phyloP scores from a whole-genome alignment of 1,140 invertebrate genomes.

The Trachelipus rathkii region DNA sequence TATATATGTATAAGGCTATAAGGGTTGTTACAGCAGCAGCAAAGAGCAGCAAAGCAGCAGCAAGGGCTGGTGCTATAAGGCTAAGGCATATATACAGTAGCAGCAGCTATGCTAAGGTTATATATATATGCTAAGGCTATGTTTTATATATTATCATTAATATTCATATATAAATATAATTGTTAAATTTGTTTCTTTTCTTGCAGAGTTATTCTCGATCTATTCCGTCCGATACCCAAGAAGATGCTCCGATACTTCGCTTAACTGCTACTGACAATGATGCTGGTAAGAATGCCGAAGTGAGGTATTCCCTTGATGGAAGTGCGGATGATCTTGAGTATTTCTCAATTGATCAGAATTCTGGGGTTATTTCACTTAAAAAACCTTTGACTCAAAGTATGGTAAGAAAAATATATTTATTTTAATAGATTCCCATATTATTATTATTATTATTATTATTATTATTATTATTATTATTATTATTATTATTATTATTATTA shows the following conservation, averaged over 20 bases:
- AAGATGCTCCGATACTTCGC: conserved; percentile 18
- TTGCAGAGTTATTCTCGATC: conserved; percentile 21
- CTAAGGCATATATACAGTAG: neutral
- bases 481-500: too few relatives aligned
- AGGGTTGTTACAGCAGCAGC: too few relatives aligned
- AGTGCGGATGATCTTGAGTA: conserved; percentile 3
- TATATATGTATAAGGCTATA: too few relatives aligned
- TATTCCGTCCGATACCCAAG: conserved; percentile 20
- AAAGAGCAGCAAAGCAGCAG: too few relatives aligned
- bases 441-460: neutral
- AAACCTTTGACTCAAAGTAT: conserved; percentile 10
- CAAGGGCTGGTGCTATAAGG: neutral
- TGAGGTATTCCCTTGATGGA: conserved; percentile 13
- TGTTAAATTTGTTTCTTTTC: neutral
- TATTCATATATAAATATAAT: too few relatives aligned
- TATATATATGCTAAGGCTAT: neutral
- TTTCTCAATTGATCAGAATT: conserved; percentile 21
- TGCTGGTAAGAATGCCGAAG: conserved; percentile 23
- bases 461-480: neutral
- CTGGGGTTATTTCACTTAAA: conserved; percentile 14
- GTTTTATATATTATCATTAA: neutral
- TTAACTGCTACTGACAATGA: conserved; percentile 26
- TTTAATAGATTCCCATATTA: too few relatives aligned
- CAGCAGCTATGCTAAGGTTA: neutral
- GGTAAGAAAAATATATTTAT: neutral